Conservation (phyloP, 2,797 vertebrate species). For the Enteromius thamalakanensis region DNA sequence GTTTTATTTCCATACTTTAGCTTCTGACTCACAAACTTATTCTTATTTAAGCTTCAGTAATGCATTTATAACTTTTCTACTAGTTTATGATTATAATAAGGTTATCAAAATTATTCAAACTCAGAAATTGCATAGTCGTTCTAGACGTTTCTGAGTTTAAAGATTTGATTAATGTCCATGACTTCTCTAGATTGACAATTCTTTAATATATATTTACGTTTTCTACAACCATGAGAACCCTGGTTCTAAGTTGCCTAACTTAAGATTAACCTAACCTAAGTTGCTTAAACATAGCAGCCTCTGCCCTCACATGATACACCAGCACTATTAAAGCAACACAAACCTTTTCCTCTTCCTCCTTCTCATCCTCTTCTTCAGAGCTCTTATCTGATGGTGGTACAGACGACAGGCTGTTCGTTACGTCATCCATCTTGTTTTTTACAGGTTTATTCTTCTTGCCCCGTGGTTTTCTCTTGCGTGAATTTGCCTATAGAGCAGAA, state of each 20-base stretch:
- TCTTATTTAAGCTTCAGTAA: not conserved
- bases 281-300: not conserved
- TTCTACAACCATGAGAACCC: not conserved
- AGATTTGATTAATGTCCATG: not conserved
- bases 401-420: conserved; percentile 90
- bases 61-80: not conserved
- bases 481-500: conserved; percentile 82
- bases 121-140: no score
- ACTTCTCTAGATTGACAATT: not conserved
- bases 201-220: not conserved
- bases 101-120: not conserved
- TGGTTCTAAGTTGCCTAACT: no score
- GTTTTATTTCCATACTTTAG: not conserved
- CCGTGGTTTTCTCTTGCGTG: conserved; percentile 89
- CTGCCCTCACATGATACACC: not conserved
- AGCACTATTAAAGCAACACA: conserved; percentile 23
- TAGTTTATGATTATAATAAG: not conserved
- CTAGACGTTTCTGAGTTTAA: not conserved
- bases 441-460: conserved; percentile 89
- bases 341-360: conserved; percentile 77
- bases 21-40: not conserved
- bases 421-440: conserved; percentile 89
- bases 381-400: conserved; percentile 88
- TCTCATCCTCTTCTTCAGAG: conserved; percentile 88
- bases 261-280: no score